Base-by-base conservation (phyloP, 2,888 invertebrate genomes). In the Parnassius mnemosyne region DNA sequence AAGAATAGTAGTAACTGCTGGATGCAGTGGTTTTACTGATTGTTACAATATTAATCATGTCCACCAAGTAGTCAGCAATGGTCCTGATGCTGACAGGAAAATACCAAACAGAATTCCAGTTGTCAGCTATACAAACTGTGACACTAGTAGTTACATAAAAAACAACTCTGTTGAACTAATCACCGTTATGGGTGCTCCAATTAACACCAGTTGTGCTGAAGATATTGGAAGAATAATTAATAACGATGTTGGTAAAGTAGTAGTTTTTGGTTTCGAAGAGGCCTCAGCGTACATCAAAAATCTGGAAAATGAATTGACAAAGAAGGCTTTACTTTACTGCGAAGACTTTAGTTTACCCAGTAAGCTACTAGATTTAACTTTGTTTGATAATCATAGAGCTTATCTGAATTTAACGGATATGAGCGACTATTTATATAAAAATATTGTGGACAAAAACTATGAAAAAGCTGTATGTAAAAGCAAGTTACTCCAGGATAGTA, bases 81-180 rank as follows among this genome's bases (percentile, higher is more conserved):
- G 82, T 0, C 61, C 71, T 0, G 81, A 83, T 43, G 63, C 50
- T 0, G 68, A 66, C 60, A 71, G 61, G 34, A 83, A 80, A 63
- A 82, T 83, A 50, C 83, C 82, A 0, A 83, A 82, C 61, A 74
- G 82, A 44, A 70, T 82, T 0, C 80, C 82, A 0, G 79, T 79
- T 3, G 53, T 68, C 1, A 76, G 69, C 54, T 77, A 76, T 58
- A 70, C 66, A 2, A 70, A 73, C 16, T 81, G 82, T 59, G 71
- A 77, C 55, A 81, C 83, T 7, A 74, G 74, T 44, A 65, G 66
- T 47, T 83, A 83, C 43, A 78, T 83, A 46, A 76, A 71, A 61
- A 69, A 74, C 16, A 68, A 78, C 57, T 76, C 77, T 0, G 80
- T 82, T 1, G 64, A 57, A 43, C 65, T 66, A 7, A 75, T 82